Percentiles rank a stretch among this genome's conserved stretches.
Conservation (phyloP, 1,140 invertebrate species). For the Drosophila repleta region DNA sequence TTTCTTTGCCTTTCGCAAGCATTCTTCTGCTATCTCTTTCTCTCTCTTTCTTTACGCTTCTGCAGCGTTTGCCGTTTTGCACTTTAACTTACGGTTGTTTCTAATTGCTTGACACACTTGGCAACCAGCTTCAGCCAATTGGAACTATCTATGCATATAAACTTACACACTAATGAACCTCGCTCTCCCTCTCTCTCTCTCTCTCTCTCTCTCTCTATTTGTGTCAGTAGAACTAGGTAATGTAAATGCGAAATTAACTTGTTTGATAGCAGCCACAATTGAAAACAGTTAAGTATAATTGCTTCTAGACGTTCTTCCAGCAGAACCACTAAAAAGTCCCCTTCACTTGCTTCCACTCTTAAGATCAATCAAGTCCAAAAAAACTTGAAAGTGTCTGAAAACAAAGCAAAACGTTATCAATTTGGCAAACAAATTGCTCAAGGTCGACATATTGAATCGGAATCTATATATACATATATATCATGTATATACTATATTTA, state of each 20-base stretch:
- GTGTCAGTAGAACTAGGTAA: slow-evolving; percentile 27
- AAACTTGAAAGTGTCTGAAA: slow-evolving; percentile 28
- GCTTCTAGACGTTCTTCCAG: background rate
- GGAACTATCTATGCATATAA: slow-evolving; percentile 45
- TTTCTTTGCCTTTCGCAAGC: slow-evolving; percentile 27
- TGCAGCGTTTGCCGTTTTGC: slow-evolving; percentile 38
- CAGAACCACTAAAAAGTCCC: too few relatives aligned
- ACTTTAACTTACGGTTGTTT: slow-evolving; percentile 64
- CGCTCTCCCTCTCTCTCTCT: background rate
- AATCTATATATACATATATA: slow-evolving; percentile 27
- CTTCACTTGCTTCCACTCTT: background rate
- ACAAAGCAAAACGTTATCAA: slow-evolving; percentile 51
- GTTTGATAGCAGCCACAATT: slow-evolving; percentile 14
- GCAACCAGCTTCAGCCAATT: slow-evolving; percentile 51
- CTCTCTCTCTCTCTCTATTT: background rate
- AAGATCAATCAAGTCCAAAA: slow-evolving; percentile 10
- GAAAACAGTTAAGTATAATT: slow-evolving; percentile 23
- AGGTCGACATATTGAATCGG: slow-evolving; percentile 43
- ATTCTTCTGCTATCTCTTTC: slow-evolving; percentile 8
- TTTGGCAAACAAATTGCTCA: slow-evolving; percentile 28
- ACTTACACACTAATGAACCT: background rate
- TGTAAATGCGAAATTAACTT: slow-evolving; percentile 36
- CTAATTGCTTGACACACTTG: slow-evolving; percentile 69
- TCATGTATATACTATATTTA: background rate
- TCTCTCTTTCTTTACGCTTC: background rate